A percentile compares a stretch with the other conserved stretches of the same genome.
Evolutionary conservation across 2,797 vertebrate species (phyloP).

Genomic region (Lycodopsis pacificus): DNA sequence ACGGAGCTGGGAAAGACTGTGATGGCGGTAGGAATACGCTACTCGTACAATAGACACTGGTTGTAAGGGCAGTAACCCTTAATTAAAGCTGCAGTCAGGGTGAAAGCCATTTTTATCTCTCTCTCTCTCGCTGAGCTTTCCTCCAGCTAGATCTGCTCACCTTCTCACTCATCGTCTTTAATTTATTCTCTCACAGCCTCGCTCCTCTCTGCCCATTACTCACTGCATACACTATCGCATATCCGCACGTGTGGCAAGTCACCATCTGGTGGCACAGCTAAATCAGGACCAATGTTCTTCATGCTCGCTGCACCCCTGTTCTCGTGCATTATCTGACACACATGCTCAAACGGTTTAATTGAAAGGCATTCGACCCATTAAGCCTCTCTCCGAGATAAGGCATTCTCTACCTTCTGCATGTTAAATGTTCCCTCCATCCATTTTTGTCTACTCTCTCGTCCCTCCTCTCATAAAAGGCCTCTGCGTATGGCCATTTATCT

Average conservation of each 20-base stretch:
- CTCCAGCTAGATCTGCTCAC: constrained; percentile 34
- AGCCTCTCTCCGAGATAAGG: constrained; percentile 32
- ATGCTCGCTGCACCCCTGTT: constrained; percentile 64
- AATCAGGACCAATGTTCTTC: constrained; percentile 71
- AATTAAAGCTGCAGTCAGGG: constrained; percentile 20
- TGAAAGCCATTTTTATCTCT: constrained; percentile 7
- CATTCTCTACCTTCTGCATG: constrained; percentile 24
- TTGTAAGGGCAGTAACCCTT: constrained; percentile 18
- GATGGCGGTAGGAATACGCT: constrained; percentile 81
- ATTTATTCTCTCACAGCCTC: constrained; percentile 39
- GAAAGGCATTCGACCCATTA: constrained; percentile 69
- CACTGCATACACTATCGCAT: constrained; percentile 57
- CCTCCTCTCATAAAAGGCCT: constrained; percentile 15
- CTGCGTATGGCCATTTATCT: constrained; percentile 60
- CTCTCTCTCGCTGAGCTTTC: constrained; percentile 11
- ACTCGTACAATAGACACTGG: background rate
- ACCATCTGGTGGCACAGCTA: constrained; percentile 73
- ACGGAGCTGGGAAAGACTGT: constrained; percentile 89
- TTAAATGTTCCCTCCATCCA: constrained; percentile 13
- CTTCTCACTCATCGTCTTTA: constrained; percentile 34
- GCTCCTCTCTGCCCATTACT: constrained; percentile 57
- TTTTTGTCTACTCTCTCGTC: constrained; percentile 18
- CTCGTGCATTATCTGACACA: constrained; percentile 56
- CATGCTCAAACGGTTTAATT: constrained; percentile 65
- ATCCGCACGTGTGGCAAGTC: constrained; percentile 74